Evolutionary conservation across 2,888 invertebrate genomes (phyloP).

Genomic region (Lasioglossum figueresi): DNA sequence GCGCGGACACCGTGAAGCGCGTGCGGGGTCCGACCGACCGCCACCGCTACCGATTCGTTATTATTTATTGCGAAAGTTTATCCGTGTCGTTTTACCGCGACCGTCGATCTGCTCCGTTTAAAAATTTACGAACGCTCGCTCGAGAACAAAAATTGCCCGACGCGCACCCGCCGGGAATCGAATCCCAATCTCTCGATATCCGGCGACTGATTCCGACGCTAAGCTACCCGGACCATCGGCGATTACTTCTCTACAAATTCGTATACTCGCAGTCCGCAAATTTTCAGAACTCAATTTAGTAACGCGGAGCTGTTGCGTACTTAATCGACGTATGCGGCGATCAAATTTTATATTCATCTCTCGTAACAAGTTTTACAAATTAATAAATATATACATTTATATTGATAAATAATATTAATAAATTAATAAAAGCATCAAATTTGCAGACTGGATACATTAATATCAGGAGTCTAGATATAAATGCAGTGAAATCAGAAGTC

Average conservation of each 20-base stretch:
- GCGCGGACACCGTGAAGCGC: not conserved
- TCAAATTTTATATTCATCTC: not conserved
- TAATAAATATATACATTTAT: no score
- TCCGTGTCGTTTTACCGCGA: not conserved
- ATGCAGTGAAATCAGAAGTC: not conserved
- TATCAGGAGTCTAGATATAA: not conserved
- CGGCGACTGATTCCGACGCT: slow-evolving; percentile 1
- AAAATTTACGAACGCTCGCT: not conserved
- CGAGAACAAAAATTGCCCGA: not conserved
- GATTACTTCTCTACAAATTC: not conserved
- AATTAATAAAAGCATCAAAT: no score
- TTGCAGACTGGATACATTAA: not conserved
- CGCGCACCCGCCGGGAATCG: not conserved
- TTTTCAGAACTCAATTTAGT: not conserved
- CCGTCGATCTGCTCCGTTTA: not conserved
- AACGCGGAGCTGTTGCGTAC: not conserved
- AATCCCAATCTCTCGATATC: not conserved
- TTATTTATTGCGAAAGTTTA: slow-evolving; percentile 5
- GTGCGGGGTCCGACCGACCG: not conserved
- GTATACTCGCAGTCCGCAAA: not conserved
- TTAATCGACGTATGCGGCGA: not conserved
- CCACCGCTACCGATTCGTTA: slow-evolving; percentile 1
- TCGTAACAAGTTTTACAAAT: no score
- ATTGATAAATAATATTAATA: no score
- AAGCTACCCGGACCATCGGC: not conserved